These are phyloP conservation scores for Haliclona indistincta DNA, from an alignment of 37 sponge, comb jelly and placozoan genomes.

Conservation along the genomic window DNA sequence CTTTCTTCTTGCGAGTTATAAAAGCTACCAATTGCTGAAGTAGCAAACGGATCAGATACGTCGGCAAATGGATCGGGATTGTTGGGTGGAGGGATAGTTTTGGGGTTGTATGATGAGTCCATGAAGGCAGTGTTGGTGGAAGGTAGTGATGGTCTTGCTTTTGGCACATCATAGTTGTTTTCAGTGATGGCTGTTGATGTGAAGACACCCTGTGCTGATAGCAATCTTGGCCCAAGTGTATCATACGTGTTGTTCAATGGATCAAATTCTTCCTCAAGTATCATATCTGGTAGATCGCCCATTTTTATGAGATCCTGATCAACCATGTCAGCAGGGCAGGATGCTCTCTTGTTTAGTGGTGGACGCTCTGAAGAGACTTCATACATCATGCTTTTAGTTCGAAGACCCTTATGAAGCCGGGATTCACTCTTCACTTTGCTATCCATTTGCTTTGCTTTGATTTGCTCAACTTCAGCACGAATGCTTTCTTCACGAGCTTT, in stretches of 20 bases:
- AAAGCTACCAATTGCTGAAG: constrained; percentile 1
- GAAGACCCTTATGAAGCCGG: neutral
- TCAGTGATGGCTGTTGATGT: neutral
- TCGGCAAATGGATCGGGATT: neutral
- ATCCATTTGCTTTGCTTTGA: neutral
- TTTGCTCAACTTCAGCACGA: neutral
- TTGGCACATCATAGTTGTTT: neutral
- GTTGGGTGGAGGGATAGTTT: neutral
- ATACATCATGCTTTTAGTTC: neutral
- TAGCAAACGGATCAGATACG: constrained; percentile 6
- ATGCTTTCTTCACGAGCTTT: neutral
- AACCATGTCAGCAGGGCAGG: neutral
- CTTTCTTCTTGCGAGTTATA: constrained; percentile 7
- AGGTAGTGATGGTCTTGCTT: neutral
- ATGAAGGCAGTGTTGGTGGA: neutral
- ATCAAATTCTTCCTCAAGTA: neutral
- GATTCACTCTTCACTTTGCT: neutral
- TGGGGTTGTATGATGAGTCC: neutral
- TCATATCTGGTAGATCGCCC: neutral
- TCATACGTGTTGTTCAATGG: neutral
- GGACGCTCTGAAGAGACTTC: neutral
- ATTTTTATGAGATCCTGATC: neutral
- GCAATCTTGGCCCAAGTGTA: neutral
- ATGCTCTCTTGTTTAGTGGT: neutral
- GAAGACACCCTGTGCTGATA: neutral